phyloP scores from a whole-genome alignment of 2,888 invertebrate species.

The Onchidella celtica region DNA sequence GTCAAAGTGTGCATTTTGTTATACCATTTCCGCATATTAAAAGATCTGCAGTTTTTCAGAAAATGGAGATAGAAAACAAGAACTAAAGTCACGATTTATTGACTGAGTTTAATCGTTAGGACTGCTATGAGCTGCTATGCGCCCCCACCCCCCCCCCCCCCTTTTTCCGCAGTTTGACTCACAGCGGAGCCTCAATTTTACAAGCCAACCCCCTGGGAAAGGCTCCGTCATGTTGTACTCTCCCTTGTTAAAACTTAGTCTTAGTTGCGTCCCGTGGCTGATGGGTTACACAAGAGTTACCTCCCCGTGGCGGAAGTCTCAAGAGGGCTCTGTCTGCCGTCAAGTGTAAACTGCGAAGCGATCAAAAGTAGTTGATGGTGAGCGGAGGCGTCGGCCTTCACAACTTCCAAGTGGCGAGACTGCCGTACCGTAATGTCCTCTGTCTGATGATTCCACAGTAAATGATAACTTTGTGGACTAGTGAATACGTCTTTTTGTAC shows the following conservation, averaged over 20 bases:
- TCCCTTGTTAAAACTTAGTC: neutral
- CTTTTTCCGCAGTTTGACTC: too few species aligned
- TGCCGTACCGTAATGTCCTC: neutral
- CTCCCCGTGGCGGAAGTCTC: neutral
- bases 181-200: neutral
- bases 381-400: neutral
- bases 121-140: too few species aligned
- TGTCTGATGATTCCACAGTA: neutral
- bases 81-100: too few species aligned
- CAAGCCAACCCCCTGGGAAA: neutral
- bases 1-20: too few species aligned
- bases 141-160: too few species aligned
- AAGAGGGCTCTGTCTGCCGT: neutral
- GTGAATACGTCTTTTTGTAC: too few species aligned
- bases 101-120: too few species aligned
- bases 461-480: neutral
- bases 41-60: too few species aligned
- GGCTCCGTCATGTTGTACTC: neutral
- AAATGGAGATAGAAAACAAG: too few species aligned
- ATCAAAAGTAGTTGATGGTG: neutral
- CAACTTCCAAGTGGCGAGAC: neutral
- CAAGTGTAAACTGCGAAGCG: neutral
- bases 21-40: too few species aligned
- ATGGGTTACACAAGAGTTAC: neutral
- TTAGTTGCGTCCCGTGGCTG: neutral